A percentile compares a stretch with the other conserved stretches of the same genome.
Conservation (phyloP, 2,888 invertebrate species). For the Oithona nana region DNA sequence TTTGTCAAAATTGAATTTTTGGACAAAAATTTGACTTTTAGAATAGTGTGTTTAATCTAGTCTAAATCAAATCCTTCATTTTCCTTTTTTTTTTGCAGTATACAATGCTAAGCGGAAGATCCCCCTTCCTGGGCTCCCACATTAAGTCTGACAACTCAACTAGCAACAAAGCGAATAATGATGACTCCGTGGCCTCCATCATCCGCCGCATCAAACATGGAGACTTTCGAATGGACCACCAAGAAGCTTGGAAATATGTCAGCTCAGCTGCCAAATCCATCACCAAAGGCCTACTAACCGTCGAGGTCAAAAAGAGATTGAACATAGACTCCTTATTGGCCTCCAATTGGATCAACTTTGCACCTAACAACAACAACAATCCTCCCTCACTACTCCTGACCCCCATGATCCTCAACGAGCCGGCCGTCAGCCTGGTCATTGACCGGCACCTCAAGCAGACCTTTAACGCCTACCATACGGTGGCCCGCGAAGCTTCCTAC, state of each 20-base stretch:
- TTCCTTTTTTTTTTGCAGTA: constrained; percentile 34
- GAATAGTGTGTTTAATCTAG: too few relatives aligned
- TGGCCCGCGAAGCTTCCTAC: constrained; percentile 49
- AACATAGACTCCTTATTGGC: constrained; percentile 43
- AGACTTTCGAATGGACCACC: constrained; percentile 48
- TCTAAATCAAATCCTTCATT: too few relatives aligned
- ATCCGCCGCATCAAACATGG: constrained; percentile 62
- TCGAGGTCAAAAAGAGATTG: constrained; percentile 51
- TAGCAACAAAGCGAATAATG: constrained; percentile 34
- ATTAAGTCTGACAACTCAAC: neutral
- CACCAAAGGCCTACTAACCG: constrained; percentile 50
- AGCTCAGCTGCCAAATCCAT: constrained; percentile 54
- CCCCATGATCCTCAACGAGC: constrained; percentile 36
- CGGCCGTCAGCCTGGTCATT: constrained; percentile 30
- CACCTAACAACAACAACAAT: constrained; percentile 24
- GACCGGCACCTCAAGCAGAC: constrained; percentile 40
- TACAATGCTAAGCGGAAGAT: constrained; percentile 64
- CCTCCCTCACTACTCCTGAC: constrained; percentile 40
- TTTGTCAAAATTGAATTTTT: too few relatives aligned
- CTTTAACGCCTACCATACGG: constrained; percentile 45
- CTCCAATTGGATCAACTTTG: constrained; percentile 45
- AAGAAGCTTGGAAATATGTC: constrained; percentile 48
- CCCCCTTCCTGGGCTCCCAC: constrained; percentile 48
- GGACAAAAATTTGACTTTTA: too few relatives aligned
- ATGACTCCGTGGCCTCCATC: constrained; percentile 46